Evolutionary conservation across 2,888 invertebrate genomes (phyloP).

Genomic region (Abrostola triplasia): DNA sequence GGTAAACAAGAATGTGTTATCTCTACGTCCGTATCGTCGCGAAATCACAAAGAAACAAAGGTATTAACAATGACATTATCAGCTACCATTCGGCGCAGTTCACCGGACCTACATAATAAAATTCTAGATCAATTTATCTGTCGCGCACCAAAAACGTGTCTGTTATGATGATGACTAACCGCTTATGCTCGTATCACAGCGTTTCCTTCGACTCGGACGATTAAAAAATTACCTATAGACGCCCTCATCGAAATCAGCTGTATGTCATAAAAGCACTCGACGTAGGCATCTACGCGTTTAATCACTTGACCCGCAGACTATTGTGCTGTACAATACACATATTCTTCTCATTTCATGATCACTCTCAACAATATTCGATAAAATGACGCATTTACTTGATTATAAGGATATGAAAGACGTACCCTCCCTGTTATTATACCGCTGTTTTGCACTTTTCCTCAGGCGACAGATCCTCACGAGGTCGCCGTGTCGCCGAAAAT

Average conservation of each 20-base stretch:
- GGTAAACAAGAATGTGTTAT: slow-evolving; percentile 82
- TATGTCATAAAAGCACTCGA: slow-evolving; percentile 70
- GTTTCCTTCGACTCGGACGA: slow-evolving; percentile 74
- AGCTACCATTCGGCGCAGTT: slow-evolving; percentile 70
- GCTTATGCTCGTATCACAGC: slow-evolving; percentile 77
- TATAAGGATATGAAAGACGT: slow-evolving; percentile 86
- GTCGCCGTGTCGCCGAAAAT: slow-evolving; percentile 84
- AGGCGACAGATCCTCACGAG: slow-evolving; percentile 85
- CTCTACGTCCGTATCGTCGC: slow-evolving; percentile 72
- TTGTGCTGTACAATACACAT: slow-evolving; percentile 51
- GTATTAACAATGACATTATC: slow-evolving; percentile 75
- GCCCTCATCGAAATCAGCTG: slow-evolving; percentile 85
- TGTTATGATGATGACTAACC: slow-evolving; percentile 84
- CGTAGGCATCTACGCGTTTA: slow-evolving; percentile 50
- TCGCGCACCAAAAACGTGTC: slow-evolving; percentile 73
- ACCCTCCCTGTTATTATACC: slow-evolving; percentile 87
- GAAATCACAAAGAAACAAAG: slow-evolving; percentile 83
- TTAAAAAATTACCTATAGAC: slow-evolving; percentile 71
- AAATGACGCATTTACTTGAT: slow-evolving; percentile 88
- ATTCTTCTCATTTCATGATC: slow-evolving; percentile 68
- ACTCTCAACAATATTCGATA: slow-evolving; percentile 80
- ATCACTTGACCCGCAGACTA: slow-evolving; percentile 46
- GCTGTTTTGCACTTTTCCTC: slow-evolving; percentile 82
- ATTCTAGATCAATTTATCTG: slow-evolving; percentile 70
- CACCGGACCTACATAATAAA: slow-evolving; percentile 64